These are phyloP conservation scores for Parthenolecanium corni DNA, from an alignment of 2,888 invertebrate species.

Conservation along the genomic window DNA sequence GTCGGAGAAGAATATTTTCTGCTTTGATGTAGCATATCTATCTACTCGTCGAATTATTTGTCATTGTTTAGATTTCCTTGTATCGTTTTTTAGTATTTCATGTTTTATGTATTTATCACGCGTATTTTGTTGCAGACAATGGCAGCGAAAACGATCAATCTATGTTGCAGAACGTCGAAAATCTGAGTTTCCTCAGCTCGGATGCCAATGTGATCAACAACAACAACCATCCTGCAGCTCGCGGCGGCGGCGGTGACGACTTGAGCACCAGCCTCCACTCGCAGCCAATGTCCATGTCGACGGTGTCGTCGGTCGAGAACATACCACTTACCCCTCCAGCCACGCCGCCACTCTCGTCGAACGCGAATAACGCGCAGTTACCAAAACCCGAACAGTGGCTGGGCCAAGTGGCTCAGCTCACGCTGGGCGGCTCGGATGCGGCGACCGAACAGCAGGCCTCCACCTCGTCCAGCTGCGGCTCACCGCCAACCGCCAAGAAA, in stretches of 20 bases:
- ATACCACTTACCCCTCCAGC: conserved; percentile 29
- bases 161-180: background rate
- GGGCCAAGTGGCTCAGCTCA: conserved; percentile 55
- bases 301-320: conserved; percentile 8
- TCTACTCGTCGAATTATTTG: too few species aligned
- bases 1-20: too few species aligned
- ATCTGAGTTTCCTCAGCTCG: background rate
- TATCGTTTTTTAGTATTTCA: too few species aligned
- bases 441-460: conserved; percentile 35
- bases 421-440: conserved; percentile 39
- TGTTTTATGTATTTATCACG: too few species aligned
- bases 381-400: conserved; percentile 78
- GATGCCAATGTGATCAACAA: conserved; percentile 11
- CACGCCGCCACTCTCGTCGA: conserved; percentile 34
- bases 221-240: background rate
- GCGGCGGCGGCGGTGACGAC: background rate
- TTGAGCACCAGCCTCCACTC: background rate
- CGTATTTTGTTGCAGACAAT: background rate
- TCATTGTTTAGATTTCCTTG: too few species aligned
- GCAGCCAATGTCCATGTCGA: background rate
- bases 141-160: background rate
- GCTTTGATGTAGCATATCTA: too few species aligned
- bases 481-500: conserved; percentile 42
- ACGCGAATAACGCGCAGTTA: conserved; percentile 36
- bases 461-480: conserved; percentile 39